A percentile compares a stretch with the other conserved stretches of the same genome.
phyloP scores from a whole-genome alignment of 2,797 vertebrate species.

The Pampus argenteus region DNA sequence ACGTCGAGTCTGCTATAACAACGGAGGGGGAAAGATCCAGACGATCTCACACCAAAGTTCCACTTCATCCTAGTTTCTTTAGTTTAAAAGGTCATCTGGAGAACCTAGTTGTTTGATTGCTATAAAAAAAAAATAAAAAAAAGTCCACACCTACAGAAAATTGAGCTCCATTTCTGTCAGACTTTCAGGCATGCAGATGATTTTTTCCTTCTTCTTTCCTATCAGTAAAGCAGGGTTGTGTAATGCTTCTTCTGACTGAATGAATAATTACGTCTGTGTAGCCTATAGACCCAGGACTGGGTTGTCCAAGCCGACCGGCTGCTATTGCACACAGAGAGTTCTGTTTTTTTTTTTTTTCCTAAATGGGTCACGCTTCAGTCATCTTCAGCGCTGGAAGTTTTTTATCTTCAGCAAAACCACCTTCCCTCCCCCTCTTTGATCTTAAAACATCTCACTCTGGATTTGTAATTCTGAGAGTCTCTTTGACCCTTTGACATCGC shows the following conservation, averaged over 20 bases:
- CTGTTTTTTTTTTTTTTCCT: slow-evolving; percentile 46
- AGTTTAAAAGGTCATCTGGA: slow-evolving; percentile 64
- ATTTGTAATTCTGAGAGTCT: slow-evolving; percentile 46
- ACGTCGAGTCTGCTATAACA: slow-evolving; percentile 22
- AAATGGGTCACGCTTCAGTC: slow-evolving; percentile 57
- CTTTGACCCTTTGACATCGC: slow-evolving; percentile 36
- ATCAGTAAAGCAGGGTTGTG: slow-evolving; percentile 55
- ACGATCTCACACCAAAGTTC: slow-evolving; percentile 27
- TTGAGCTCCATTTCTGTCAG: slow-evolving; percentile 38
- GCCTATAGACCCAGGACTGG: slow-evolving; percentile 50
- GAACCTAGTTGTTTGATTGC: slow-evolving; percentile 18
- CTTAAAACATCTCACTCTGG: slow-evolving; percentile 38
- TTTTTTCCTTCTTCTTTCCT: slow-evolving; percentile 13
- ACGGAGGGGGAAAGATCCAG: slow-evolving; percentile 14
- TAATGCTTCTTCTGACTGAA: slow-evolving; percentile 66
- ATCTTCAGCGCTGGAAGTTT: slow-evolving; percentile 22
- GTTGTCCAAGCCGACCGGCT: slow-evolving; percentile 57
- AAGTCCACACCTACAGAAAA: slow-evolving; percentile 18
- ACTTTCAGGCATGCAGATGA: slow-evolving; percentile 31
- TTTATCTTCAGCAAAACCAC: slow-evolving; percentile 12
- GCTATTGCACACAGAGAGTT: slow-evolving; percentile 32
- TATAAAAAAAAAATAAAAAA: slow-evolving; percentile 21
- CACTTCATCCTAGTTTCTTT: slow-evolving; percentile 30
- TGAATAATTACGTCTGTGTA: slow-evolving; percentile 63
- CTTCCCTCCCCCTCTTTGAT: slow-evolving; percentile 43